Percentiles rank a stretch among this genome's conserved stretches.
phyloP scores from a whole-genome alignment of 2,113 vertebrate genomes.

The Sardina pilchardus region DNA sequence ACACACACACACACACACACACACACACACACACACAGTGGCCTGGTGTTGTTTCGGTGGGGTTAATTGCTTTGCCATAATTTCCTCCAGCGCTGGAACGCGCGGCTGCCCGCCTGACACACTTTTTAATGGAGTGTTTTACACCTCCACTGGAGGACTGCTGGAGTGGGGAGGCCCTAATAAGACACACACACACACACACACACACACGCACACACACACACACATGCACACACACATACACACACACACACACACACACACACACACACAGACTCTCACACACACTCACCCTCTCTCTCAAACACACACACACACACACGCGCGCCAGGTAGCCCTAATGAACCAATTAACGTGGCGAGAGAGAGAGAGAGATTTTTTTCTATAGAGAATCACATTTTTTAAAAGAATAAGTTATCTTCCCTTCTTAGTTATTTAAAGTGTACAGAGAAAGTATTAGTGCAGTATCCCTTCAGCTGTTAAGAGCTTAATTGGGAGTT shows the following conservation, averaged over 20 bases:
- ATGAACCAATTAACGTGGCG: conserved; percentile 6
- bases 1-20: too few relatives aligned
- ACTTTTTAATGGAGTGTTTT: conserved; percentile 7
- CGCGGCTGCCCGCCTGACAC: background rate
- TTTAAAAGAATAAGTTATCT: background rate
- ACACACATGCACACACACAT: background rate
- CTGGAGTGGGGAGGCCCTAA: background rate
- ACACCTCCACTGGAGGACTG: background rate
- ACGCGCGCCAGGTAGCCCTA: background rate
- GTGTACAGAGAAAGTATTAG: background rate
- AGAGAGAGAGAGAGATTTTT: background rate
- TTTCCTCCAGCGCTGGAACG: background rate
- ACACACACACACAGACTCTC: background rate
- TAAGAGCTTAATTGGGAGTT: background rate
- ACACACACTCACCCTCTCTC: background rate
- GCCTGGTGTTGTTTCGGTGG: background rate
- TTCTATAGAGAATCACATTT: background rate
- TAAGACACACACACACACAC: background rate
- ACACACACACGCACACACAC: background rate
- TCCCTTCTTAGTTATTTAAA: background rate
- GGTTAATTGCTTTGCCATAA: conserved; percentile 9
- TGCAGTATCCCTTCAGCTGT: background rate
- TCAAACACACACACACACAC: background rate
- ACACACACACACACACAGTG: too few relatives aligned
- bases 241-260: background rate